Evolutionary conservation across 2,888 invertebrate genomes (phyloP), one percentile per base, ranked within the genome.

Genomic region (Neuroscelio doddi): DNA sequence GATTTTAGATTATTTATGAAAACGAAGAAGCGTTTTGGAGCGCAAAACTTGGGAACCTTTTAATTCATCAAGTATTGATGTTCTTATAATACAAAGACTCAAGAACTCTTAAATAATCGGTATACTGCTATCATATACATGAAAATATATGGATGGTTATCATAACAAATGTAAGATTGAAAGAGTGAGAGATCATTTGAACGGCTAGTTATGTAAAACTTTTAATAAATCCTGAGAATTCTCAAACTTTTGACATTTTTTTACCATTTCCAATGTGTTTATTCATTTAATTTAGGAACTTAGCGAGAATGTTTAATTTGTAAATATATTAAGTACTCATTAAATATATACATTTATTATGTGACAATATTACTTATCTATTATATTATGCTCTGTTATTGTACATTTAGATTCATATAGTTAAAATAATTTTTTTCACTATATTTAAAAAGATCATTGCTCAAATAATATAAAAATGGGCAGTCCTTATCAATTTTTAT

Each of bases 161-260:
- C 76, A 73, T 77, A 78, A 74, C 73, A 71, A 65, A 47, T 63
- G 38, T 55, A 53, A 50, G 52, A 38, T 16, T 36, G 44, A 52
- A 69, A 71, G 61, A 66, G 47, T 61, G 59, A 69, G 64, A 57
- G 62, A 68, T 66, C 61, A 72, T 74, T 68, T 44, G 57, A 63
- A 66, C 59, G 56, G 64, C 63, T 73, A 70, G 73, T 73, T 72
- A 72, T 80, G 78, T 80, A 77, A 77, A 76, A 67, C 70, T 73
- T 79, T 77, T 78, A 81, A 81, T 80, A 80, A 80, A 80, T 74
- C 72, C 72, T 74, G 73, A 73, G 70, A 75, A 77, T 78, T 79
- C 75, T 80, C 72, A 73, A 75, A 62, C 46, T 51, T 27, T 15
- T n/a, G 9, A 16, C 21, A 16, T 17, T 38, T 17, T 4, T 7